Evolutionary conservation across 2,113 vertebrate species (phyloP), one percentile per base, ranked within the genome.

Genomic region (Dicrurus megarhynchus): DNA sequence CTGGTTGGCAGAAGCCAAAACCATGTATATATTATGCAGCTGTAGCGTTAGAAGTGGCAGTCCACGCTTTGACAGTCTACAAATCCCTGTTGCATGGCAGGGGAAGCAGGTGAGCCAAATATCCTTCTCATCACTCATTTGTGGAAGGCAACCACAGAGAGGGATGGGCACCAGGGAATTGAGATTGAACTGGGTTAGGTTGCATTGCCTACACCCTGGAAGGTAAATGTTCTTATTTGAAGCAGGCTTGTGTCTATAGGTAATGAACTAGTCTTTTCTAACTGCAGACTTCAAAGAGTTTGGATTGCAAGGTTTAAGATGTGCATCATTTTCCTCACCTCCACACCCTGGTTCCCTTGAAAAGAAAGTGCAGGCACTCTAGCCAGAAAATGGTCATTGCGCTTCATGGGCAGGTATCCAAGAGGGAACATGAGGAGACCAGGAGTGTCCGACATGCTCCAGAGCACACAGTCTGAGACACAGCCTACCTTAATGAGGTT

Each of bases 151-250:
- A 2, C 57, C 21, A 52, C 55, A 35, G 57, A 16, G 37, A n/a
- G 17, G 33, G 35, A 27, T 55, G 73, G 39, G 42, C 46, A 33
- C 0, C 0, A 56, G 41, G 41, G n/a, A 35, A 8, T 32, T 67
- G 18, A 30, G 17, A 5, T 39, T 80, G 59, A 21, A 6, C 64
- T 84, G 39, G 8, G 20, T 59, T 86, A 33, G 12, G 13, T 33
- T 91, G 53, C 19, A 2, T 44, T 76, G 19, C 57, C 73, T 75
- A 10, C 53, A 53, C 13, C 28, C 22, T 61, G 33, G 13, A 73
- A 83, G 1, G 7, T 70, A 59, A 32, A 39, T 41, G 24, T 53
- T 91, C 23, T 67, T 20, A 8, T 67, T 37, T 71, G 47, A 30
- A 75, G 71, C 64, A 75, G 57, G 56, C 46, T 89, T 63, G 11